Base-by-base conservation (phyloP, 2,113 vertebrate species). In the Phocoena phocoena region DNA sequence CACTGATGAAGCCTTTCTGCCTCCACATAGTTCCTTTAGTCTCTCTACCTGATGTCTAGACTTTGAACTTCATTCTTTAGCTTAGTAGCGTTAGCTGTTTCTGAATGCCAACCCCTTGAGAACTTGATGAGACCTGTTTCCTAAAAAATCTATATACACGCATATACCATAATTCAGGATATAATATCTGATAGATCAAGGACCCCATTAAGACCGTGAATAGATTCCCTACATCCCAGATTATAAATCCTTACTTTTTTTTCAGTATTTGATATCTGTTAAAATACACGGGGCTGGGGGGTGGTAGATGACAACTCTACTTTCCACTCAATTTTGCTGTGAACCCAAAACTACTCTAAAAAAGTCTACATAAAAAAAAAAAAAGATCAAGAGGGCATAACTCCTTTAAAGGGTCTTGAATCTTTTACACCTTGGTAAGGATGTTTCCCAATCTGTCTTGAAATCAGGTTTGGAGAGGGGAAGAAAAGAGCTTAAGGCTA, bases 211-310 rank as follows among this genome's bases (percentile, higher is more conserved):
- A 82, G 23, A 81, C 68, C 11, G 33, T 67, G 25, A 60, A 1
- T 77, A 68, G 14, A 70, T 74, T 95, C 71, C 60, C 33, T 87
- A 41, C 60, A 77, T 33, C 53, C 85, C 50, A 80, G 50, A 80
- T 53, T 80, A 95, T 88, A 9, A 88, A 79, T 84, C 84, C 31
- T 83, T 76, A 26, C 28, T 62, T 65, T 77, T 65, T 14, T 79
- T 93, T 87, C 47, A 70, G 36, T 81, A 28, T 88, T 95, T 94
- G 58, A n/a, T 81, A 33, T 83, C 47, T 60, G 10, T 90, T 96
- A 85, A 85, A 94, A 87, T 87, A 31, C 26, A 60, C 21, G 17
- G 76, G 21, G 26, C 4, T 60, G 17, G 47, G 6, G 53, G 44
- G 33, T 6, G 3, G 28, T 15, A 4, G 2, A 9, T 67, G 17